Conservation (phyloP, 2,797 vertebrate genomes). For the Enteromius thamalakanensis region DNA sequence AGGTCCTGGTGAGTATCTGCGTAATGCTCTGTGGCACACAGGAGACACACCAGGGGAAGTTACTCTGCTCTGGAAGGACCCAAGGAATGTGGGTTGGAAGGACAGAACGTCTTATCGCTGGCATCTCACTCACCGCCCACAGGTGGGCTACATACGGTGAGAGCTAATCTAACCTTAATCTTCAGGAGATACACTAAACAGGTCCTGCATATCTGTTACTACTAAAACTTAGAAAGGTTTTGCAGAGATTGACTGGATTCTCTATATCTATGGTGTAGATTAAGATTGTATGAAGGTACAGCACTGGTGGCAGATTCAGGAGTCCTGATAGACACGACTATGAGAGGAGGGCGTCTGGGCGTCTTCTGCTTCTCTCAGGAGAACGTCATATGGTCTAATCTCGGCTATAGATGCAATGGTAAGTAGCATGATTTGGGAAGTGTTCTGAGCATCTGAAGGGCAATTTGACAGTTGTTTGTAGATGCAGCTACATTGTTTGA, state of each 20-base stretch:
- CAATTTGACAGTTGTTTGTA: not conserved
- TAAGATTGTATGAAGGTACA: conserved; percentile 82
- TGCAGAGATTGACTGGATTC: conserved; percentile 63
- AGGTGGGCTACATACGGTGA: conserved; percentile 91
- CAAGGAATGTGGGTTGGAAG: conserved; percentile 88
- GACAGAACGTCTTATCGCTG: conserved; percentile 94
- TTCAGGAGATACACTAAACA: not conserved
- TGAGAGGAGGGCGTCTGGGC: conserved; percentile 84
- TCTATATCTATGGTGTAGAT: conserved; percentile 73
- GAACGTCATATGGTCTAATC: conserved; percentile 89
- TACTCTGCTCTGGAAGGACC: conserved; percentile 93
- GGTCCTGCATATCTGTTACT: not conserved
- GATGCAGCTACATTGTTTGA: not conserved
- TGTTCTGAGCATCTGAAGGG: not conserved
- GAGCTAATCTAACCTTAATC: conserved; percentile 35
- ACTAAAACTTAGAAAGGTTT: not conserved
- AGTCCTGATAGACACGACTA: conserved; percentile 83
- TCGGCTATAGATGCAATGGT: conserved; percentile 88
- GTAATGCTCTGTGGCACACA: conserved; percentile 93
- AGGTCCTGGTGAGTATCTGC: conserved; percentile 88
- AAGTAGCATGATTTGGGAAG: conserved; percentile 13
- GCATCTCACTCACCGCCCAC: conserved; percentile 90
- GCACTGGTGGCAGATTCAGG: conserved; percentile 83
- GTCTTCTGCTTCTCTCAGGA: conserved; percentile 90
- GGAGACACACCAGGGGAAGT: conserved; percentile 87